Evolutionary conservation across 1,140 invertebrate genomes (phyloP).

Genomic region (Drosophila erecta): DNA sequence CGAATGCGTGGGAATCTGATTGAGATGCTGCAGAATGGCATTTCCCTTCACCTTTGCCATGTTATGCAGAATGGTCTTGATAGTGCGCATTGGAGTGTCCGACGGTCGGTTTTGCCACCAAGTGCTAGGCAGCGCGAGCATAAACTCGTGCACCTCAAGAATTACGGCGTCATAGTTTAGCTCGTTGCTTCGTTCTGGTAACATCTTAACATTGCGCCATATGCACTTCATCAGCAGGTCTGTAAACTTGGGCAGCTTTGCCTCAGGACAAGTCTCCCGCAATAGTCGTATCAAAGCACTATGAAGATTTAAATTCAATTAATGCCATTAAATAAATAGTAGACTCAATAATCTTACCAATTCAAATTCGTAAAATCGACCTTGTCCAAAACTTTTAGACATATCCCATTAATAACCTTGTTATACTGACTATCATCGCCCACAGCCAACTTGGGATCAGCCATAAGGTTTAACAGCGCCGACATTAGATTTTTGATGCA

Average conservation of each 20-base stretch:
- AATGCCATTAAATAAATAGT: background rate
- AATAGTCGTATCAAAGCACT: conserved; percentile 91
- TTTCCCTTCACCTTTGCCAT: conserved; percentile 92
- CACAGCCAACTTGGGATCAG: conserved; percentile 77
- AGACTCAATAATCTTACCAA: conserved; percentile 54
- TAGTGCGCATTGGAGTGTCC: conserved; percentile 92
- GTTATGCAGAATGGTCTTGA: conserved; percentile 96
- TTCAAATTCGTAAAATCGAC: conserved; percentile 84
- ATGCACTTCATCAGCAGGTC: conserved; percentile 95
- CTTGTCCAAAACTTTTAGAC: conserved; percentile 81
- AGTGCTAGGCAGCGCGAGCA: conserved; percentile 89
- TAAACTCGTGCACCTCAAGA: conserved; percentile 91
- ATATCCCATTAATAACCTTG: conserved; percentile 84
- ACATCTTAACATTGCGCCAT: conserved; percentile 92
- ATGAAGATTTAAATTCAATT: conserved; percentile 22
- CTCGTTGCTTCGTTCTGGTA: conserved; percentile 89
- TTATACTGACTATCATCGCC: conserved; percentile 83
- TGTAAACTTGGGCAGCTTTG: conserved; percentile 88
- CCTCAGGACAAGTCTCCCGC: conserved; percentile 90
- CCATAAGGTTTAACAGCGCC: conserved; percentile 75
- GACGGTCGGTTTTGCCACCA: conserved; percentile 90
- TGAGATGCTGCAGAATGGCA: conserved; percentile 91
- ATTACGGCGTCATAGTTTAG: conserved; percentile 91
- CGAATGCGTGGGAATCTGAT: conserved; percentile 92
- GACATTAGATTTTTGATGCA: conserved; percentile 84